Evolutionary conservation across 1,140 invertebrate species (phyloP).

Genomic region (Papilio helenus): DNA sequence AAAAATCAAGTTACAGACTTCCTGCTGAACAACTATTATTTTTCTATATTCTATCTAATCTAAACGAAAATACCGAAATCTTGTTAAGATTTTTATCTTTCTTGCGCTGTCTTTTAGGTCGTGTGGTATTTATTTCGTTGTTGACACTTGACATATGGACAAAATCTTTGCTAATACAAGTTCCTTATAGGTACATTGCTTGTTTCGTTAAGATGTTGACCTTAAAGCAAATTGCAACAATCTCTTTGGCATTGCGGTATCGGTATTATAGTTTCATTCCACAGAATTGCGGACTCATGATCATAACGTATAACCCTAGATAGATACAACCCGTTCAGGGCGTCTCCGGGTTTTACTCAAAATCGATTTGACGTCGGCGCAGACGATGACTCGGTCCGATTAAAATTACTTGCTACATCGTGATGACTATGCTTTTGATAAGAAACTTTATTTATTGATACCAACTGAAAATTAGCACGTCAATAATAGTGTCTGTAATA

Average conservation of each 20-base stretch:
- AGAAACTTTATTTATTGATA: conserved; percentile 9
- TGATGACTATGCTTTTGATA: background rate
- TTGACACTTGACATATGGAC: background rate
- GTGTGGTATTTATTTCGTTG: background rate
- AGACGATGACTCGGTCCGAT: background rate
- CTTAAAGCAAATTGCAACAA: conserved; percentile 44
- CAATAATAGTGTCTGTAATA: background rate
- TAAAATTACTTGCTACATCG: background rate
- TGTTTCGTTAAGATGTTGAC: conserved; percentile 39
- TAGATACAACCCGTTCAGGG: conserved; percentile 1
- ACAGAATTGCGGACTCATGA: conserved; percentile 26
- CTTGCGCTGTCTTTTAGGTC: no score
- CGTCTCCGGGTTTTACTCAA: background rate
- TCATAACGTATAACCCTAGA: background rate
- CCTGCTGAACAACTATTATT: background rate
- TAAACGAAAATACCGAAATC: background rate
- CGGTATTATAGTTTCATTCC: conserved; percentile 24
- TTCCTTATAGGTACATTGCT: background rate
- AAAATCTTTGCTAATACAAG: conserved; percentile 3
- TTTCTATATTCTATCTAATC: background rate
- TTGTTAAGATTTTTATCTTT: no score
- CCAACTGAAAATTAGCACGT: background rate
- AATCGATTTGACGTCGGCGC: background rate
- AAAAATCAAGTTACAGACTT: background rate
- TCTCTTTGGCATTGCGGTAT: conserved; percentile 37